Evolutionary conservation across 2,888 invertebrate genomes (phyloP), one percentile per base, ranked within the genome.

Genomic region (Hypena proboscidalis): DNA sequence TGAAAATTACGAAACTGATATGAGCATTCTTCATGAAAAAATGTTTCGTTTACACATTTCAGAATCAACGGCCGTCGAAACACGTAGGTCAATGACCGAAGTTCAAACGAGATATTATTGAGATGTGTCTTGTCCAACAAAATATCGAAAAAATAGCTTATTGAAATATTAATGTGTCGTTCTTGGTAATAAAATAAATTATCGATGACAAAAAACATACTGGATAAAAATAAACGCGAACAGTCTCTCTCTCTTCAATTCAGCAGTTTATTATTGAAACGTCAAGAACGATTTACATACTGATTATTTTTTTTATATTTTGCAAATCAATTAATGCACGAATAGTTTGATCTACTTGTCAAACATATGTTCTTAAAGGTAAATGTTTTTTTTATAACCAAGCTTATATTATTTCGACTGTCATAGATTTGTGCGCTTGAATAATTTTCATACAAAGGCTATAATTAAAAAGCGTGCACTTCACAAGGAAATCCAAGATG

Each of bases 401-500:
- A 21, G 25, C n/a, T 54, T 64, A n/a, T 56, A 59, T 51, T 29
- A 39, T n/a, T n/a, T n/a, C n/a, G 40, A 3, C 8, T 34, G 13
- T 39, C 17, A 43, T 25, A 45, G 33, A 50, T 25, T 19, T 8
- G 27, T 11, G 13, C 44, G 26, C 14, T 64, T 32, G 48, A 56
- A 38, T 60, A 45, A 55, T 55, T 49, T 44, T 10, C 35, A 48
- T 29, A 39, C 63, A 51, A 65, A 59, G 58, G 67, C 53, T 55
- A 78, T 79, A 76, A 77, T 80, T 80, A 77, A 77, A 76, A 74
- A 65, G 49, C 64, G 56, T 60, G 55, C 58, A 59, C 64, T 65
- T 72, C 70, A 71, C 61, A 59, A 42, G 61, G 79, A 78, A 79
- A 77, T 66, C 51, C 53, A 72, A 74, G 76, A 74, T 74, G 73